Conservation (phyloP, 2,888 invertebrate species). For the Perdita meconis region DNA sequence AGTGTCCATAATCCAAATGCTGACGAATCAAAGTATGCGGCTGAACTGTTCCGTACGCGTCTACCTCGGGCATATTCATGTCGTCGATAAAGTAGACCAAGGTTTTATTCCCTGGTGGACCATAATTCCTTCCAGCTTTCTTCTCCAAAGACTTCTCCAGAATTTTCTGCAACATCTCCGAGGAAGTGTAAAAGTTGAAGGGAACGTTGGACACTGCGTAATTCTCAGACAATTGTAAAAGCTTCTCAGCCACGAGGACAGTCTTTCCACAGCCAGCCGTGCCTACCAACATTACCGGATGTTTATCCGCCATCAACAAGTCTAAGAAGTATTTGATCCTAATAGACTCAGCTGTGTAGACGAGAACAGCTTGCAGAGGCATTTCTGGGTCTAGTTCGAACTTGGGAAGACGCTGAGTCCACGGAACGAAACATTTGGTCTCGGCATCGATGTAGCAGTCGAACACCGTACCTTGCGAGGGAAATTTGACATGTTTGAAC, state of each 20-base stretch:
- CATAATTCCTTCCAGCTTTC: conserved; percentile 96
- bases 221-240: conserved; percentile 90
- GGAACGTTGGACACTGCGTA: conserved; percentile 96
- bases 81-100: conserved; percentile 98
- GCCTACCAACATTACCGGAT: conserved; percentile 98
- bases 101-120: conserved; percentile 97
- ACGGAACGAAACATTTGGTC: conserved; percentile 94
- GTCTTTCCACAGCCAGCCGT: conserved; percentile 98
- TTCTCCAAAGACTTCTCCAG: conserved; percentile 97
- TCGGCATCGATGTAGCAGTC: conserved; percentile 97
- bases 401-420: conserved; percentile 95
- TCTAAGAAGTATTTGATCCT: conserved; percentile 95
- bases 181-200: conserved; percentile 98
- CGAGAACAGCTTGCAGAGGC: conserved; percentile 96
- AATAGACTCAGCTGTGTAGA: conserved; percentile 97
- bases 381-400: conserved; percentile 96
- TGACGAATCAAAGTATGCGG: conserved; percentile 98
- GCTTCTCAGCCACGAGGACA: conserved; percentile 88
- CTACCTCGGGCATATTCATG: conserved; percentile 99
- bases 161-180: conserved; percentile 96
- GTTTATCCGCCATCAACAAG: conserved; percentile 93
- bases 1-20: conserved; percentile 97
- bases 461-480: conserved; percentile 95
- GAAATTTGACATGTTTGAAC: conserved; percentile 97
- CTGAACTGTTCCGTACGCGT: conserved; percentile 96